A percentile compares a stretch with the other conserved stretches of the same genome.
phyloP scores from a whole-genome alignment of 2,797 vertebrate species.

The Triplophysa bombifrons region DNA sequence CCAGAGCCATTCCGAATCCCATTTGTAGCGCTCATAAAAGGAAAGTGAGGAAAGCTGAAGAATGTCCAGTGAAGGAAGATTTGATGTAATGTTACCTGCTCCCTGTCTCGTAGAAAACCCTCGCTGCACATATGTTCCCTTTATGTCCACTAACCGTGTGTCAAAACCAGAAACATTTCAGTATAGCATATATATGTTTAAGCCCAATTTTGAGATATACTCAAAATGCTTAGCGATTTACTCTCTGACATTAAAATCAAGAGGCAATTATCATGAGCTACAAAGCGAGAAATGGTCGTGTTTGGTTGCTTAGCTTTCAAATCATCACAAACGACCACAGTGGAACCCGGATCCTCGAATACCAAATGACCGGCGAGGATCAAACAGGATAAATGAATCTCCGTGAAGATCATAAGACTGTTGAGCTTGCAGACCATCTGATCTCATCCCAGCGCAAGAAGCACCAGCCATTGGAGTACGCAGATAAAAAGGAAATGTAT shows the following conservation, averaged over 20 bases:
- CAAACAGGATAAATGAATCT: conserved; percentile 45
- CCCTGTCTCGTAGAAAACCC: not conserved
- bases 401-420: conserved; percentile 40
- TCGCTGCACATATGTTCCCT: conserved; percentile 12
- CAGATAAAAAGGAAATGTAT: conserved; percentile 55
- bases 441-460: conserved; percentile 25
- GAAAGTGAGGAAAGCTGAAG: conserved; percentile 17
- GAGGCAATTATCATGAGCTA: not conserved
- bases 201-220: not conserved
- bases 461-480: conserved; percentile 27
- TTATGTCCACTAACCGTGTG: conserved; percentile 19
- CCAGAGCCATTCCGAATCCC: conserved; percentile 43
- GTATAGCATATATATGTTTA: too few relatives aligned
- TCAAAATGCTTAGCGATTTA: not conserved
- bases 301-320: conserved; percentile 4
- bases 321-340: conserved; percentile 10
- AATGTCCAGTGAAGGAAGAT: conserved; percentile 37
- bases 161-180: not conserved
- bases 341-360: conserved; percentile 28
- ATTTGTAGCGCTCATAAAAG: conserved; percentile 45
- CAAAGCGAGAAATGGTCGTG: not conserved
- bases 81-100: conserved; percentile 38
- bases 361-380: conserved; percentile 18
- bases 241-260: not conserved
- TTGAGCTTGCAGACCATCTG: conserved; percentile 38